Percentiles rank a stretch among this genome's conserved stretches.
These are phyloP conservation scores for Xanthorhoe designata DNA, from an alignment of 2,888 invertebrate species.

Conservation along the genomic window DNA sequence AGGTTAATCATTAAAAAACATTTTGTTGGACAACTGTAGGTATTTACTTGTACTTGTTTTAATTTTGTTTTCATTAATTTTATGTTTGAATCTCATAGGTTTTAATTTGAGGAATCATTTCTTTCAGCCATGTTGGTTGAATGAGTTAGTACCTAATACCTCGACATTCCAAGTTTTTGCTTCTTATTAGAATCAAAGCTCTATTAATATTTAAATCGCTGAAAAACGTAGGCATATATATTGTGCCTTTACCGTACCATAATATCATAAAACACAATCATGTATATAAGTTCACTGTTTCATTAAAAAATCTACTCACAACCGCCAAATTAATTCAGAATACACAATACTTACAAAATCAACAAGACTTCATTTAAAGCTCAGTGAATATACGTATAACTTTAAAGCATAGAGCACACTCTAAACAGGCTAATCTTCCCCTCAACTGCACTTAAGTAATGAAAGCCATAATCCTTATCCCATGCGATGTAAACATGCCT, in stretches of 20 bases:
- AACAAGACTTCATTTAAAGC: neutral
- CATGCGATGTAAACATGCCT: slow-evolving; percentile 45
- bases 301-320: neutral
- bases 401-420: slow-evolving; percentile 20
- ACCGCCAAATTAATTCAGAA: neutral
- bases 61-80: neutral
- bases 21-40: slow-evolving; percentile 15
- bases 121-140: neutral
- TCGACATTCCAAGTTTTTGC: no score
- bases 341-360: neutral
- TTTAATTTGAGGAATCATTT: neutral
- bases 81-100: neutral
- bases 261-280: no score
- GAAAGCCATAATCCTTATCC: slow-evolving; percentile 43
- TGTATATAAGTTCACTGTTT: no score
- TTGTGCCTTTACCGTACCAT: no score
- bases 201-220: no score
- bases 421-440: slow-evolving; percentile 35
- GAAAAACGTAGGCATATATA: no score
- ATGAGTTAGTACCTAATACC: no score
- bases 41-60: slow-evolving; percentile 3
- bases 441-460: slow-evolving; percentile 41
- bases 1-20: slow-evolving; percentile 28
- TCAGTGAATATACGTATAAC: neutral
- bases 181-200: no score